phyloP scores from a whole-genome alignment of 1,140 invertebrate genomes.

The Bombus terrestris region DNA sequence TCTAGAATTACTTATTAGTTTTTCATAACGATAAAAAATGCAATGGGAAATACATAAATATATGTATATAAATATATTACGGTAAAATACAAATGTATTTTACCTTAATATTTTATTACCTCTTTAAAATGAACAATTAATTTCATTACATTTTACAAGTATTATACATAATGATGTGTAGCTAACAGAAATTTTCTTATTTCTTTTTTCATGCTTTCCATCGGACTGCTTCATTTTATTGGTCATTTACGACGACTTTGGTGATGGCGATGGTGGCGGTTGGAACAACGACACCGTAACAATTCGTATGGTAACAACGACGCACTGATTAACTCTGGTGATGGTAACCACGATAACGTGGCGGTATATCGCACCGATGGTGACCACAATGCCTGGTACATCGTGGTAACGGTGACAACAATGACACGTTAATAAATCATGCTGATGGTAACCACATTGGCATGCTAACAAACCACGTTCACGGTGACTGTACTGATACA shows the following conservation, averaged over 20 bases:
- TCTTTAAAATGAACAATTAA: too few species aligned
- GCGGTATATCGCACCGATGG: conserved; percentile 25
- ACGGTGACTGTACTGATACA: conserved; percentile 12
- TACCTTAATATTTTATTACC: too few species aligned
- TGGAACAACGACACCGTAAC: conserved; percentile 30
- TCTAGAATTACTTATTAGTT: neutral
- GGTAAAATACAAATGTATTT: too few species aligned
- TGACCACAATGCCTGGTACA: conserved; percentile 51
- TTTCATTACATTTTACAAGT: too few species aligned
- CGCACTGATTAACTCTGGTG: conserved; percentile 50
- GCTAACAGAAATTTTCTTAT: conserved; percentile 44
- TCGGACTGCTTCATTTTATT: conserved; percentile 4
- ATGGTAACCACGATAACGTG: conserved; percentile 36
- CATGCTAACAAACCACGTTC: conserved; percentile 40
- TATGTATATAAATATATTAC: too few species aligned
- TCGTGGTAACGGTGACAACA: conserved; percentile 46
- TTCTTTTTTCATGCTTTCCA: conserved; percentile 56
- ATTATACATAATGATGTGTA: neutral
- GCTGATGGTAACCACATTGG: conserved; percentile 39
- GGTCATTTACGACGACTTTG: neutral
- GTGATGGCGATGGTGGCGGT: conserved; percentile 26
- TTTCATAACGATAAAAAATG: neutral
- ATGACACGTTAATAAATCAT: conserved; percentile 52
- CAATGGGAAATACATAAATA: too few species aligned
- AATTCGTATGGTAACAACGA: conserved; percentile 31